Percentiles rank a stretch among this genome's conserved stretches.
Conservation (phyloP, 1,140 invertebrate genomes). For the Hestina assimilis region DNA sequence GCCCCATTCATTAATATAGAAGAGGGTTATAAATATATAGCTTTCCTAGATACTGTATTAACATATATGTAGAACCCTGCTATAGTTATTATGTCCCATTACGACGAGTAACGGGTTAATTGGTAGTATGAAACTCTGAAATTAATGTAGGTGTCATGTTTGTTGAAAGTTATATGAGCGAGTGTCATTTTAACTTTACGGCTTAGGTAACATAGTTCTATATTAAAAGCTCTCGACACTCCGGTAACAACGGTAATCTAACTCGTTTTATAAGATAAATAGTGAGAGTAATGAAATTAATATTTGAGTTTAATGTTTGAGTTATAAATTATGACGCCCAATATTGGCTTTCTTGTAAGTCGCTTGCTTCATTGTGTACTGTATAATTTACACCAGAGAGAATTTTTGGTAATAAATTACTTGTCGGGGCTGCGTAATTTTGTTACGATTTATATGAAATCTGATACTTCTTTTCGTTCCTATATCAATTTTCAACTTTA, state of each 20-base stretch:
- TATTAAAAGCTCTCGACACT: slow-evolving; percentile 9
- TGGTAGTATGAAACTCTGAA: slow-evolving; percentile 22
- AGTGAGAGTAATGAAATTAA: neutral
- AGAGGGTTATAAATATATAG: neutral
- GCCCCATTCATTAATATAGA: too few species aligned
- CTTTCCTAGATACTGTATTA: neutral
- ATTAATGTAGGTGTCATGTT: slow-evolving; percentile 30
- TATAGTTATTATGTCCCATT: slow-evolving; percentile 13
- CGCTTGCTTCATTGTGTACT: neutral
- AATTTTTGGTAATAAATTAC: slow-evolving; percentile 3
- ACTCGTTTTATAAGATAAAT: slow-evolving; percentile 14
- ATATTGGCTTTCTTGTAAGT: slow-evolving; percentile 15
- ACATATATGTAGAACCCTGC: neutral
- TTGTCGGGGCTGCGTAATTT: slow-evolving; percentile 6
- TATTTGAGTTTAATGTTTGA: slow-evolving; percentile 7
- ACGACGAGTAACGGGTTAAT: slow-evolving; percentile 27
- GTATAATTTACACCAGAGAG: slow-evolving; percentile 8
- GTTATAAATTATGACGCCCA: slow-evolving; percentile 11
- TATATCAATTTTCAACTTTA: neutral
- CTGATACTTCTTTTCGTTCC: neutral
- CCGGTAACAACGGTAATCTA: neutral
- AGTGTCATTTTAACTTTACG: slow-evolving; percentile 23
- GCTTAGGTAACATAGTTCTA: slow-evolving; percentile 7
- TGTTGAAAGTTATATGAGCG: slow-evolving; percentile 26
- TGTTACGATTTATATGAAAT: slow-evolving; percentile 2